Evolutionary conservation across 1,140 invertebrate species (phyloP).

Genomic region (Diorhabda carinulata): DNA sequence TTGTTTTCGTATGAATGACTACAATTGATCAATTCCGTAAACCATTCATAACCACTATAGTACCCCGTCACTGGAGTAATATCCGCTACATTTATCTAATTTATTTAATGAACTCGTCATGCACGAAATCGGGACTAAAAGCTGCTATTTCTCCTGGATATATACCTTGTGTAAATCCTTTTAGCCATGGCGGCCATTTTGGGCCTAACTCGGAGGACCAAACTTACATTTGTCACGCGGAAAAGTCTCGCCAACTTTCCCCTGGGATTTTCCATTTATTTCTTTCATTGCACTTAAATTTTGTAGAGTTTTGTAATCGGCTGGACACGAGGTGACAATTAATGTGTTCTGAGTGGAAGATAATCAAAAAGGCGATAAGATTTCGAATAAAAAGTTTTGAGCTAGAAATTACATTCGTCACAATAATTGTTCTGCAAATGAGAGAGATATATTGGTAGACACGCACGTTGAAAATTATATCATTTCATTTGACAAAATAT

Average conservation of each 20-base stretch:
- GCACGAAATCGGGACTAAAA: conserved; percentile 34
- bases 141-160: conserved; percentile 18
- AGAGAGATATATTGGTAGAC: too few species aligned
- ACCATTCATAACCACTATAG: too few species aligned
- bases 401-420: too few species aligned
- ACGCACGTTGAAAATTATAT: too few species aligned
- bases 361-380: neutral
- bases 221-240: conserved; percentile 37
- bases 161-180: conserved; percentile 35
- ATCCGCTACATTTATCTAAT: conserved; percentile 24
- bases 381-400: neutral
- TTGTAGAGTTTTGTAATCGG: neutral
- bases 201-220: conserved; percentile 24
- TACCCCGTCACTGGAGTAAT: neutral
- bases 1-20: too few species aligned
- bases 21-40: too few species aligned
- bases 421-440: too few species aligned
- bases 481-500: too few species aligned
- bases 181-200: conserved; percentile 34
- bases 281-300: neutral
- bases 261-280: neutral
- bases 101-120: conserved; percentile 41
- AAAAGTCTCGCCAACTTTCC: neutral
- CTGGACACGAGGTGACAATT: neutral
- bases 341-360: neutral